These are phyloP conservation scores for Plagodis pulveraria DNA, from an alignment of 2,888 invertebrate genomes.

Conservation along the genomic window DNA sequence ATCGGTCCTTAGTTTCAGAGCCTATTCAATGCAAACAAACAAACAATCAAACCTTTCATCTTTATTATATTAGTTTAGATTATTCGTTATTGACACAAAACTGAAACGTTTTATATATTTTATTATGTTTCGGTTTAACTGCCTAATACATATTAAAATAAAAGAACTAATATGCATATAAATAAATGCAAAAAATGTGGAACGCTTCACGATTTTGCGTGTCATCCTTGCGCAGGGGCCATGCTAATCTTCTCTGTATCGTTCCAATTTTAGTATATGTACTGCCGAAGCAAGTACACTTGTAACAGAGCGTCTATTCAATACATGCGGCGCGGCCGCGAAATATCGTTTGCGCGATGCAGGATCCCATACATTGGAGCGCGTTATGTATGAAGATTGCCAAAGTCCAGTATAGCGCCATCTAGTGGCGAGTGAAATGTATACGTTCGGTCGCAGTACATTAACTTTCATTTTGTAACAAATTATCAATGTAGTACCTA, in stretches of 20 bases:
- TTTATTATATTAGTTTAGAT: no score
- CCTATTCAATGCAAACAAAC: no score
- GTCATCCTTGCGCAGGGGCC: conserved; percentile 29
- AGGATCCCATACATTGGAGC: conserved; percentile 6
- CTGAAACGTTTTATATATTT: not conserved
- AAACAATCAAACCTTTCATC: no score
- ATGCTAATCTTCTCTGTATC: conserved; percentile 13
- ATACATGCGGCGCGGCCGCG: conserved; percentile 4
- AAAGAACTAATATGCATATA: conserved; percentile 17
- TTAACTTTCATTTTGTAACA: no score
- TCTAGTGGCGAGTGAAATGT: conserved; percentile 1
- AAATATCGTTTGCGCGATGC: conserved; percentile 18
- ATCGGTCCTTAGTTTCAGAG: no score
- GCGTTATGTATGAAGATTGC: not conserved
- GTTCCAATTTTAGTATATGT: no score
- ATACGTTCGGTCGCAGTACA: no score
- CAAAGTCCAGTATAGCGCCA: conserved; percentile 1
- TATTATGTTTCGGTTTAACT: not conserved
- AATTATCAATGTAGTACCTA: no score
- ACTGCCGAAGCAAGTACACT: not conserved
- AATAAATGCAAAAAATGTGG: not conserved
- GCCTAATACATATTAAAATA: no score
- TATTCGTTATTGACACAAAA: not conserved
- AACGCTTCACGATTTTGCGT: conserved; percentile 1
- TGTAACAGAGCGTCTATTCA: not conserved